Conservation (phyloP, 37 sponge, comb jelly and placozoan genomes). For the Axinella damicornis region DNA sequence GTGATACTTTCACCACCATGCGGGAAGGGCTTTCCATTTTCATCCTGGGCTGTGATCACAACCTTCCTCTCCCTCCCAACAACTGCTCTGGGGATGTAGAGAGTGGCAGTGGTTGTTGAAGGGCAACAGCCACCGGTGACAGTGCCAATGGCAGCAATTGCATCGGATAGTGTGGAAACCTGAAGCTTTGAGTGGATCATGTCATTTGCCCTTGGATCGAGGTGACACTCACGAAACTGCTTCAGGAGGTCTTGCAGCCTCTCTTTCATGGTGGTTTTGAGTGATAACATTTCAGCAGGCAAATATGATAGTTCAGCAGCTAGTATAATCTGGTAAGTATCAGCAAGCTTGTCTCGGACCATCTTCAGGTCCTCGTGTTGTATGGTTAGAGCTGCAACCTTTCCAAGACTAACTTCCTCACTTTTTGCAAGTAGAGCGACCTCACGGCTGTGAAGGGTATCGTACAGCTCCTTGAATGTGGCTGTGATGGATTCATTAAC, state of each 20-base stretch:
- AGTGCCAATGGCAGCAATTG: background rate
- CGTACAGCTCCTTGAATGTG: conserved; percentile 23
- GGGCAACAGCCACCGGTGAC: conserved; percentile 26
- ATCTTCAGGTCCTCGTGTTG: conserved; percentile 32
- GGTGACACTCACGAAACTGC: conserved; percentile 6
- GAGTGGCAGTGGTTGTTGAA: background rate
- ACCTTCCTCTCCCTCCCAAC: conserved; percentile 21
- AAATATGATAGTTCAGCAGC: background rate
- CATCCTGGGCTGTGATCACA: conserved; percentile 10
- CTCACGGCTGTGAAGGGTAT: conserved; percentile 11
- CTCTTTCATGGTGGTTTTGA: conserved; percentile 12
- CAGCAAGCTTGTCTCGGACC: background rate
- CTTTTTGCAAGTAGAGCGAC: conserved; percentile 10
- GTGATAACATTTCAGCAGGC: conserved; percentile 45
- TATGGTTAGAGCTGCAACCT: conserved; percentile 15
- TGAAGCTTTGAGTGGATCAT: background rate
- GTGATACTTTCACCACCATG: conserved; percentile 23
- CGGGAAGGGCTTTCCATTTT: conserved; percentile 18
- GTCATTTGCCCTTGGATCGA: conserved; percentile 13
- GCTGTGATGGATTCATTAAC: conserved; percentile 12
- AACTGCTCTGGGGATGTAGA: conserved; percentile 11
- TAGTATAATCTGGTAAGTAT: background rate
- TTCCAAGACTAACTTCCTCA: conserved; percentile 21
- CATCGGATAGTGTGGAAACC: background rate
- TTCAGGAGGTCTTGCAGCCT: conserved; percentile 21